Conservation (phyloP, 2,113 vertebrate species). For the Chloropsis hardwickii region DNA sequence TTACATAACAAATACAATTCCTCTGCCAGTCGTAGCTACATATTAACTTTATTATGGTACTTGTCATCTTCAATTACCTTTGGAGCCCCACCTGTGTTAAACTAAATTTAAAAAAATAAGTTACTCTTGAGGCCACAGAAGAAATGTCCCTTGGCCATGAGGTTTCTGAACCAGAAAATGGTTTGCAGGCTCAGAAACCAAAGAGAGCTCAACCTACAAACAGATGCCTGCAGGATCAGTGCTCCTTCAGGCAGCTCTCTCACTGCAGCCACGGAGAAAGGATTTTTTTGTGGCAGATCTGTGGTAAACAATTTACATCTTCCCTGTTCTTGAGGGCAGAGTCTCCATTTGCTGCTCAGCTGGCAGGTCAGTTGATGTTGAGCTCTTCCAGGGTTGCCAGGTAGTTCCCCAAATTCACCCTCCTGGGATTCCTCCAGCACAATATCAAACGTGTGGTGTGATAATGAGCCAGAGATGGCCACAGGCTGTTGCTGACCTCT, state of each 20-base stretch:
- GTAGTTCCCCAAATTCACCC: not conserved
- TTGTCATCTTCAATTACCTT: not conserved
- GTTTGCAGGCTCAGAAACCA: not conserved
- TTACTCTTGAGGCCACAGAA: not conserved
- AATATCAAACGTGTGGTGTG: accelerated
- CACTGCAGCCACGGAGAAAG: not conserved
- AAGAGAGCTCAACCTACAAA: not conserved
- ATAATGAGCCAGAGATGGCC: not conserved
- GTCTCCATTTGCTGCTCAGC: not conserved
- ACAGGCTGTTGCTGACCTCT: not conserved
- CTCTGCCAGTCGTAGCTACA: not conserved
- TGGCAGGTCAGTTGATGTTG: accelerated
- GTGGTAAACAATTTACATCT: not conserved
- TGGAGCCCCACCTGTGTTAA: not conserved
- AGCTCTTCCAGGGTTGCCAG: not conserved
- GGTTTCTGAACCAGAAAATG: not conserved
- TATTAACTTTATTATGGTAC: not conserved
- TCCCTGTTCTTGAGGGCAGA: not conserved
- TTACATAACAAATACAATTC: not conserved
- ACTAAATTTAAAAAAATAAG: not conserved
- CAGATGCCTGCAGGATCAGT: not conserved
- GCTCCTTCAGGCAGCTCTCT: not conserved
- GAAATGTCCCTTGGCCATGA: not conserved
- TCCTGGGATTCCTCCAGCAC: accelerated
- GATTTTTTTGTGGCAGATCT: not conserved